phyloP scores from a whole-genome alignment of 2,797 vertebrate species.

The Erpetoichthys calabaricus region DNA sequence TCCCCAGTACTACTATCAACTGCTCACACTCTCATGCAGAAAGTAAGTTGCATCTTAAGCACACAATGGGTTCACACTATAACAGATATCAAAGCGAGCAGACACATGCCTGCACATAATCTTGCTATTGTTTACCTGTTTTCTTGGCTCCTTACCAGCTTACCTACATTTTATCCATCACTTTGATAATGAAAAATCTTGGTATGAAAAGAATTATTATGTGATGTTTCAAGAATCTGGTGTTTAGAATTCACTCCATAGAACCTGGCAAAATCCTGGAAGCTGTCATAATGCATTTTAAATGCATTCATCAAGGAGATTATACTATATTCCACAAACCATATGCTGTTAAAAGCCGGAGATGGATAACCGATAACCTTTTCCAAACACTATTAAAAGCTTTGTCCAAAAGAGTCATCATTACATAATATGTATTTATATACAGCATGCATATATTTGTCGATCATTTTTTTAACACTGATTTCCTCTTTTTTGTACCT shows the following conservation, averaged over 20 bases:
- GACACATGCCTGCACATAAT: conserved; percentile 17
- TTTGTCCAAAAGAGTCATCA: conserved; percentile 1
- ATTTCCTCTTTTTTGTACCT: no score
- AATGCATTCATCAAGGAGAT: conserved; percentile 5
- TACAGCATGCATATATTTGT: no score
- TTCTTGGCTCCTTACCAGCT: conserved; percentile 6
- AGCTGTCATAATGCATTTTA: conserved; percentile 6
- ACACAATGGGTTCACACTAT: conserved; percentile 14
- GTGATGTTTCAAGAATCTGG: background rate
- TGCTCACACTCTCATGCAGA: conserved; percentile 15
- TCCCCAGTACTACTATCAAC: conserved; percentile 22
- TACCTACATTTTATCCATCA: conserved; percentile 16
- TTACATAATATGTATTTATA: background rate
- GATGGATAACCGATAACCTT: background rate
- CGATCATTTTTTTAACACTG: no score
- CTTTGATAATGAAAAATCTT: conserved; percentile 8
- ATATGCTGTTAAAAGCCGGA: conserved; percentile 1
- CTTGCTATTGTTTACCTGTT: conserved; percentile 15
- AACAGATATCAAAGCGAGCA: conserved; percentile 10
- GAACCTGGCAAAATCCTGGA: background rate
- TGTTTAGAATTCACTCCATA: background rate
- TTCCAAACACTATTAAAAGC: conserved; percentile 1
- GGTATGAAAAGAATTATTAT: conserved; percentile 12
- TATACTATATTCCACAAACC: conserved; percentile 1
- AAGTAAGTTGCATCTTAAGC: conserved; percentile 2